Evolutionary conservation across 2,113 vertebrate genomes (phyloP), one percentile per base, ranked within the genome.

Genomic region (Lipophrys pholis): DNA sequence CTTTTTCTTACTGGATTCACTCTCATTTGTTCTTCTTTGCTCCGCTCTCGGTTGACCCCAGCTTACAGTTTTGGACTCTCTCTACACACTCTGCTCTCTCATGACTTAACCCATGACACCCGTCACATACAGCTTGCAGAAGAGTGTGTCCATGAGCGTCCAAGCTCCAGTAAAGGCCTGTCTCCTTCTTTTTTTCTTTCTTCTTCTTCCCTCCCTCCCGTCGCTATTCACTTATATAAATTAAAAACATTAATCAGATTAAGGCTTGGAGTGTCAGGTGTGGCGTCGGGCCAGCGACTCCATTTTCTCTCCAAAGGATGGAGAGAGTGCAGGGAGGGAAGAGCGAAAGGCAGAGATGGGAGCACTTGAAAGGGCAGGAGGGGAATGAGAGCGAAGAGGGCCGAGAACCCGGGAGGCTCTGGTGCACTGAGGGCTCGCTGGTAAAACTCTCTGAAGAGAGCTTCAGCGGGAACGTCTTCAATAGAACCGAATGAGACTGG

Each of bases 191-290:
- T 2, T 30, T 30, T 30, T 30, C 4, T 30, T 30, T 30, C 21
- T n/a, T n/a, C 21, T 30, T 30, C 21, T 30, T 42, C 54, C 90
- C 58, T 70, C 49, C 88, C 38, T 46, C 52, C 57, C 80, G 43
- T 72, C 79, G 81, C 88, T 78, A 82, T 81, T 89, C 90, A 94
- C 91, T 95, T 95, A 95, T 50, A 91, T 85, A 95, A 95, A 95
- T 95, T 93, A 93, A 94, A 95, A 88, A 87, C 87, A 95, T 95
- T 94, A 85, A 94, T 95, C 92, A 94, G 84, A 92, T 92, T 92
- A 93, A 93, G 87, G 77, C 35, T 30, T 70, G 48, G 88, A 80
- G 87, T 92, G 89, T 92, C 90, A 89, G 85, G 80, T 90, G 76
- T 87, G 91, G 91, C 87, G 62, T 85, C 67, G 1, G 73, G 93